Percentiles rank a stretch among this genome's conserved stretches.
Evolutionary conservation across 1,140 invertebrate species (phyloP).

Genomic region (Nebria ingens): DNA sequence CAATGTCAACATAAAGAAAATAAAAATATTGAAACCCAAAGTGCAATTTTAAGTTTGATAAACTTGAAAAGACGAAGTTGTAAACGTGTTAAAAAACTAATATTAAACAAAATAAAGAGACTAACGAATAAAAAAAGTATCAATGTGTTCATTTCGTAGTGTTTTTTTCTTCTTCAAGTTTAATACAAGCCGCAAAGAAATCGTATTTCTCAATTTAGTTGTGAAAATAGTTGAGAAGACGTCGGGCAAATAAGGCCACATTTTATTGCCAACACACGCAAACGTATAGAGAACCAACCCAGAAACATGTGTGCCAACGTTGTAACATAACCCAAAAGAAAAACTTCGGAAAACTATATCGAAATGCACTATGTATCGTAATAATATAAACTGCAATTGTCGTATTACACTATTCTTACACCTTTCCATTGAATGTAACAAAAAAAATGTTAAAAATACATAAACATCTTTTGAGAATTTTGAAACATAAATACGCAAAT

Average conservation of each 20-base stretch:
- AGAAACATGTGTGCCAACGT: background rate
- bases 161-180: background rate
- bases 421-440: too few relatives aligned
- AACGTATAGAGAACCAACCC: background rate
- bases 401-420: too few relatives aligned
- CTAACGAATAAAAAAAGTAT: too few relatives aligned
- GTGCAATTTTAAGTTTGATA: background rate
- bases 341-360: constrained; percentile 2
- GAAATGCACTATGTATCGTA: too few relatives aligned
- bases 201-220: constrained; percentile 9
- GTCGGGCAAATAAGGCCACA: background rate
- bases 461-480: too few relatives aligned
- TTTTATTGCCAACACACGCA: background rate
- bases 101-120: too few relatives aligned
- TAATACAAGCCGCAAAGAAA: background rate
- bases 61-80: background rate
- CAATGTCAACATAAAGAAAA: too few relatives aligned
- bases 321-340: background rate
- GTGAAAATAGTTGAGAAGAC: background rate
- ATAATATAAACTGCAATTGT: too few relatives aligned
- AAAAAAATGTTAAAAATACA: too few relatives aligned
- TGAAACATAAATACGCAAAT: too few relatives aligned
- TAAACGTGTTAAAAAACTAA: too few relatives aligned
- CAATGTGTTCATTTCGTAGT: too few relatives aligned
- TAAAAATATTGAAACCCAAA: background rate